These are phyloP conservation scores for Rhyacichthys aspro DNA, from an alignment of 2,797 vertebrate genomes.

Conservation along the genomic window DNA sequence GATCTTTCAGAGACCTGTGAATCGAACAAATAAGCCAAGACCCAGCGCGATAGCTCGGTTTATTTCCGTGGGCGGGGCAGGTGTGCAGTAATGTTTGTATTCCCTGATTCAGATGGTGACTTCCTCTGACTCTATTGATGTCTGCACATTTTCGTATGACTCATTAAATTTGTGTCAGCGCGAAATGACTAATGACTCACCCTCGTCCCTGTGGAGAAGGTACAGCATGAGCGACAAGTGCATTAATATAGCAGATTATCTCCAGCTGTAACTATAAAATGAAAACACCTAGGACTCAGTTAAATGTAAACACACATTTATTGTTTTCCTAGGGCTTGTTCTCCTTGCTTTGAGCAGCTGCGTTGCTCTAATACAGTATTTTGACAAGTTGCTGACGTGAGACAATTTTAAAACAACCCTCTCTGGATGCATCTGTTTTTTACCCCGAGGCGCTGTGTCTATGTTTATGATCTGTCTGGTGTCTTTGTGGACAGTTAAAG, in stretches of 20 bases:
- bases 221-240: neutral
- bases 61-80: slow-evolving; percentile 10
- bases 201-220: neutral
- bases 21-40: no score
- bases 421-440: slow-evolving; percentile 10
- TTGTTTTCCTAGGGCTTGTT: no score
- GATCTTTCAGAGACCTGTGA: no score
- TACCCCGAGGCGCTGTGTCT: slow-evolving; percentile 24
- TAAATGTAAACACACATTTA: no score
- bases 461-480: slow-evolving; percentile 32
- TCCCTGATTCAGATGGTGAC: slow-evolving; percentile 33
- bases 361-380: no score
- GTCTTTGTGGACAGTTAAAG: slow-evolving; percentile 21
- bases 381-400: no score
- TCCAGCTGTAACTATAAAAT: neutral
- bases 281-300: no score
- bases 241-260: neutral
- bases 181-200: no score
- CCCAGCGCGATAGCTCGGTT: no score
- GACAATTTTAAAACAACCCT: neutral
- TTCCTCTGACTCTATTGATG: slow-evolving; percentile 32
- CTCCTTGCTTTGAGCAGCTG: no score
- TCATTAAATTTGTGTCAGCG: slow-evolving; percentile 19
- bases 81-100: slow-evolving; percentile 24
- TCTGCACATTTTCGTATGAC: slow-evolving; percentile 22